Percentiles rank a stretch among this genome's conserved stretches.
phyloP scores from a whole-genome alignment of 2,888 invertebrate species.

The Epiperipatus broadwayi region DNA sequence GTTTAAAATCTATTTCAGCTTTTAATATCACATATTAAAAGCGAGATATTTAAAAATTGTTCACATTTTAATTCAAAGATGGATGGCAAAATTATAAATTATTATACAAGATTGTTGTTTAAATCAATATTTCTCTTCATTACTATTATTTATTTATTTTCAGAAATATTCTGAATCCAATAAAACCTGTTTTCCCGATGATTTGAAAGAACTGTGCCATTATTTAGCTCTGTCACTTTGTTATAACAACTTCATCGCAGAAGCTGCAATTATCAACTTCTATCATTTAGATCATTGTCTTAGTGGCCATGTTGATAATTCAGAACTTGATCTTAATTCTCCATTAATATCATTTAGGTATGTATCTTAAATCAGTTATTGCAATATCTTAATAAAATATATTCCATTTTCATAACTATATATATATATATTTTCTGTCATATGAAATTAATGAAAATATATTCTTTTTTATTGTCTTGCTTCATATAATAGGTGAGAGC shows the following conservation, averaged over 20 bases:
- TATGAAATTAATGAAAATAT: not conserved
- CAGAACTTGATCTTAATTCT: slow-evolving; percentile 61
- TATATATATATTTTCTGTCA: not conserved
- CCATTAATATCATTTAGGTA: slow-evolving; percentile 80
- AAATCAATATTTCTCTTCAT: slow-evolving; percentile 7
- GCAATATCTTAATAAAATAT: slow-evolving; percentile 6
- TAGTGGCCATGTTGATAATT: slow-evolving; percentile 83
- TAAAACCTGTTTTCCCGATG: slow-evolving; percentile 48
- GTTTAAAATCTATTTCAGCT: no score
- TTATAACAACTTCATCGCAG: slow-evolving; percentile 42
- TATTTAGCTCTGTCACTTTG: slow-evolving; percentile 33
- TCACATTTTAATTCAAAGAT: no score
- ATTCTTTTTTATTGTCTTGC: no score
- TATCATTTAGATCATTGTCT: slow-evolving; percentile 81
- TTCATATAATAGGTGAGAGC: no score
- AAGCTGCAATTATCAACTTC: slow-evolving; percentile 91
- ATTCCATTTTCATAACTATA: not conserved
- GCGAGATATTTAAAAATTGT: no score
- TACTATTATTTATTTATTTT: slow-evolving; percentile 16
- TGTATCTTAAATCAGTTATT: not conserved
- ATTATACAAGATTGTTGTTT: no score
- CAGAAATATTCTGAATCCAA: slow-evolving; percentile 49
- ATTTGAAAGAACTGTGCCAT: slow-evolving; percentile 44
- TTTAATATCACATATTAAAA: no score
- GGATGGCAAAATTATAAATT: no score